A percentile compares a stretch with the other conserved stretches of the same genome.
Evolutionary conservation across 2,113 vertebrate genomes (phyloP).

Genomic region (Promerops cafer): DNA sequence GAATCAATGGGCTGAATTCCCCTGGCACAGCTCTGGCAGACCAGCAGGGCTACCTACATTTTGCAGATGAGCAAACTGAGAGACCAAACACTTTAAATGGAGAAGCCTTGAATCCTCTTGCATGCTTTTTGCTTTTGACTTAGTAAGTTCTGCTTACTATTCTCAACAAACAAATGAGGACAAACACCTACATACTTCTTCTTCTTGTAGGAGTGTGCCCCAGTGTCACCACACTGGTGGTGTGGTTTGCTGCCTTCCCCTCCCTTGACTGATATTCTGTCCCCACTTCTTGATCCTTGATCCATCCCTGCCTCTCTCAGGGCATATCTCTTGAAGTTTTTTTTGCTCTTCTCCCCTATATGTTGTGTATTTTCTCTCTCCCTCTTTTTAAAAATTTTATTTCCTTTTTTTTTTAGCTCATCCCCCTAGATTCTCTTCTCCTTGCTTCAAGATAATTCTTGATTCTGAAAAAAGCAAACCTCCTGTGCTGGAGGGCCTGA

Average conservation of each 20-base stretch:
- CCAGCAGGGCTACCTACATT: not conserved
- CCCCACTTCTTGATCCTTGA: not conserved
- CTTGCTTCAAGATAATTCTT: not conserved
- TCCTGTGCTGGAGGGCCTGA: not conserved
- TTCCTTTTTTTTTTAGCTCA: not conserved
- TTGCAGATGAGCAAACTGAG: not conserved
- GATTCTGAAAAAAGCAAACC: not conserved
- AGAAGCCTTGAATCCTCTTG: not conserved
- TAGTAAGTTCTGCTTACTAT: not conserved
- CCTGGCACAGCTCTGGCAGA: not conserved
- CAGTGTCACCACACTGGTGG: not conserved
- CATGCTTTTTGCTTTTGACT: not conserved
- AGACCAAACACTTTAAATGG: not conserved
- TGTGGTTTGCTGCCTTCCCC: not conserved
- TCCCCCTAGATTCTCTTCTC: not conserved
- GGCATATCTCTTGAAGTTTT: not conserved
- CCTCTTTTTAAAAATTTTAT: not conserved
- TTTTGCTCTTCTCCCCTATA: not conserved
- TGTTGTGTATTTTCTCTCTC: not conserved
- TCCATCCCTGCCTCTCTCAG: not conserved
- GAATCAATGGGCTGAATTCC: not conserved
- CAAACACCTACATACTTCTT: not conserved
- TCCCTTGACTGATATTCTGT: not conserved
- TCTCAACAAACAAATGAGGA: not conserved
- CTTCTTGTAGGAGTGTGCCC: not conserved